These are phyloP conservation scores for Streptopelia turtur DNA, from an alignment of 2,797 vertebrate species.

Conservation along the genomic window DNA sequence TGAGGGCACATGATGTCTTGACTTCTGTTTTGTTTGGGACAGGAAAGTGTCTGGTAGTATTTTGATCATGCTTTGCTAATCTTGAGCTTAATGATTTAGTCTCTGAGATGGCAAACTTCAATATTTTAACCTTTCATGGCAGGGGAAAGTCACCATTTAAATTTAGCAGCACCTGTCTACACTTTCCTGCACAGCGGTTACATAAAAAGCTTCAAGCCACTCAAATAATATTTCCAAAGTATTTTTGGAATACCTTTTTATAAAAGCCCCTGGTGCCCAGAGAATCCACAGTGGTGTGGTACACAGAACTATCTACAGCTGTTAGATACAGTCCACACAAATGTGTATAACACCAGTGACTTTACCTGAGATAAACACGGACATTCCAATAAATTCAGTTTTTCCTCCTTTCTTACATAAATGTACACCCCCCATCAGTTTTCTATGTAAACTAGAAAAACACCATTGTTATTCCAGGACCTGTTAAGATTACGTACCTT, in stretches of 20 bases:
- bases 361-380: not conserved
- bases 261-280: not conserved
- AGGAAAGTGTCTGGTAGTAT: not conserved
- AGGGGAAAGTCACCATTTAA: not conserved
- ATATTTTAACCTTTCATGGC: not conserved
- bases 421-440: rapidly evolving
- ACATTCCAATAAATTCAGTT: not conserved
- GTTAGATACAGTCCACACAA: not conserved
- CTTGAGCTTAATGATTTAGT: not conserved
- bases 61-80: not conserved
- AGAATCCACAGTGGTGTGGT: not conserved
- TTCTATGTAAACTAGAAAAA: not conserved
- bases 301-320: not conserved
- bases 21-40: not conserved
- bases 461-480: rapidly evolving
- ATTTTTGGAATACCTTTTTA: not conserved
- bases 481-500: not conserved
- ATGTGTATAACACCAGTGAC: not conserved
- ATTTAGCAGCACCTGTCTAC: not conserved
- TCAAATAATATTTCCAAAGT: not conserved
- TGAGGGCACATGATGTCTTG: not conserved
- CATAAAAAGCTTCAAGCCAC: not conserved
- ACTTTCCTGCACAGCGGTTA: not conserved
- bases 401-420: not conserved
- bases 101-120: not conserved